phyloP scores from a whole-genome alignment of 2,888 invertebrate species.

The Nephrotoma appendiculata region DNA sequence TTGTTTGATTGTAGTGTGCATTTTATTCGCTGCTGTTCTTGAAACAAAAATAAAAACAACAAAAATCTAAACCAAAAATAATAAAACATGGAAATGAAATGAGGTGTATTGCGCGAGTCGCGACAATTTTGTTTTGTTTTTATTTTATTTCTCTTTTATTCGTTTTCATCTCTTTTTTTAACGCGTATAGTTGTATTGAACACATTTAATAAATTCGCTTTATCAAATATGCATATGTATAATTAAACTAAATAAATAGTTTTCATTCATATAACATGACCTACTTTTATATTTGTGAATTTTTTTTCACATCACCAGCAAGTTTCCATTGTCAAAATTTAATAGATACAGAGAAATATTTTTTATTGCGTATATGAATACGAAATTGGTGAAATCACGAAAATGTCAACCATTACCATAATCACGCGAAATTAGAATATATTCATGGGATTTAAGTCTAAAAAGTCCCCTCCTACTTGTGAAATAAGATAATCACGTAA shows the following conservation, averaged over 20 bases:
- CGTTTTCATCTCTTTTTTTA: background rate
- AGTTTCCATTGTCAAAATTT: background rate
- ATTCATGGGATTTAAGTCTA: background rate
- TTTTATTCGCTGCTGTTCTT: too few species aligned
- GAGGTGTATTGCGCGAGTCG: background rate
- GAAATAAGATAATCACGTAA: background rate
- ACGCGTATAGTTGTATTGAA: background rate
- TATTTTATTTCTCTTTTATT: background rate
- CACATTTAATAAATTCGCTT: background rate
- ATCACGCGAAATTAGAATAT: background rate
- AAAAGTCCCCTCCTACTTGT: background rate
- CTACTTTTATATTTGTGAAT: background rate
- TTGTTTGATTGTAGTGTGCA: background rate
- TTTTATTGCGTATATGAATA: too few species aligned
- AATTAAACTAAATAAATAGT: background rate
- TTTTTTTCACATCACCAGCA: background rate
- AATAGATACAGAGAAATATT: background rate
- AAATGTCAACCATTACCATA: background rate
- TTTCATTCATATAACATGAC: background rate
- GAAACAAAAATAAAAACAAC: background rate
- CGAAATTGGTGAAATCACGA: background rate
- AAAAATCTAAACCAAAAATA: background rate
- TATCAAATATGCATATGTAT: background rate
- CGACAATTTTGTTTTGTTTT: background rate
- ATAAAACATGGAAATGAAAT: background rate